These are phyloP conservation scores for Agrilus biguttatus DNA, from an alignment of 2,888 invertebrate genomes.

Conservation along the genomic window DNA sequence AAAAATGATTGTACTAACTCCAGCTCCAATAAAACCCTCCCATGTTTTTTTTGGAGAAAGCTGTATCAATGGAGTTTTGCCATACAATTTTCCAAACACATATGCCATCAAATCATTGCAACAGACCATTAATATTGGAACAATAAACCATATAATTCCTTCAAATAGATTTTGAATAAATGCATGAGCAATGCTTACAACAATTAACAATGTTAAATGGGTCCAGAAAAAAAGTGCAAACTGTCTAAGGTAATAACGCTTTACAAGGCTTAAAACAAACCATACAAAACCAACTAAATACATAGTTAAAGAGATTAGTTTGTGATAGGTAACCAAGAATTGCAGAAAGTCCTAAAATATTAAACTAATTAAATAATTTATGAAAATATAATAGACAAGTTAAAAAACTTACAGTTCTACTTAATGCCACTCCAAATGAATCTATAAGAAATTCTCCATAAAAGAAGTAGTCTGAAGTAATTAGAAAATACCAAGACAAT, in stretches of 20 bases:
- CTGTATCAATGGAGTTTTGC: conserved; percentile 93
- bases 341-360: conserved; percentile 35
- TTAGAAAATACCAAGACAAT: conserved; percentile 93
- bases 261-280: conserved; percentile 91
- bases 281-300: conserved; percentile 94
- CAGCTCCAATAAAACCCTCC: conserved; percentile 99
- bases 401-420: conserved; percentile 16
- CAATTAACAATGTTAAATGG: conserved; percentile 89
- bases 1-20: conserved; percentile 80
- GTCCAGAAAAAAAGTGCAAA: conserved; percentile 99
- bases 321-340: conserved; percentile 88
- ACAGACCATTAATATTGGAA: conserved; percentile 95
- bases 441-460: conserved; percentile 95
- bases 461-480: conserved; percentile 96
- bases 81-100: conserved; percentile 97
- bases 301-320: conserved; percentile 90
- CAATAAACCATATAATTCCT: conserved; percentile 84
- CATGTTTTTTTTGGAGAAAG: conserved; percentile 99
- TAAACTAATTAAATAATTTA: conserved; percentile 1
- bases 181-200: conserved; percentile 94
- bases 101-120: conserved; percentile 99
- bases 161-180: conserved; percentile 96
- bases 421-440: conserved; percentile 82
- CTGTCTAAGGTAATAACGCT: conserved; percentile 94
- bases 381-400: conserved; percentile 25